Evolutionary conservation across 2,113 vertebrate species (phyloP).

Genomic region (Enhydra lutris): DNA sequence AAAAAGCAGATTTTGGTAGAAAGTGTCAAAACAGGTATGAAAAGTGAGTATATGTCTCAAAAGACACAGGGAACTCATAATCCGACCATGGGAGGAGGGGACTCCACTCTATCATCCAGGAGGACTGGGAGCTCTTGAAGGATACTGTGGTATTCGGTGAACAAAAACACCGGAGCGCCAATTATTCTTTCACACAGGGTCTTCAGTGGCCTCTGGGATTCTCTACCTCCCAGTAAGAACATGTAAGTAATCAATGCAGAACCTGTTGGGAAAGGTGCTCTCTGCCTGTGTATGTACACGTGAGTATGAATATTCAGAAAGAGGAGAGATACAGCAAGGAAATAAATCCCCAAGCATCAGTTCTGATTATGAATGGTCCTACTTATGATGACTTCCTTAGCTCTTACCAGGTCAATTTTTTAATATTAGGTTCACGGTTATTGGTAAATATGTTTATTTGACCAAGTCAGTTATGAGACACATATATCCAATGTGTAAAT

Average conservation of each 20-base stretch:
- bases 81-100: background rate
- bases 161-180: too few species aligned
- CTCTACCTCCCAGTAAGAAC: background rate
- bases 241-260: too few species aligned
- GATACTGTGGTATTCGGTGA: background rate
- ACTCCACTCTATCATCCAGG: background rate
- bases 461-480: background rate
- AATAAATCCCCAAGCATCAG: background rate
- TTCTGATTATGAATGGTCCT: background rate
- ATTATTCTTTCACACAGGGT: background rate
- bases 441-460: background rate
- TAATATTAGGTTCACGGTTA: background rate
- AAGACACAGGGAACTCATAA: too few species aligned
- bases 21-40: background rate
- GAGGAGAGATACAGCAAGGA: background rate
- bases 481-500: background rate
- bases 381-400: background rate
- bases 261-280: background rate
- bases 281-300: background rate
- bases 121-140: background rate
- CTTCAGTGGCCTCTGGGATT: background rate
- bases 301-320: background rate
- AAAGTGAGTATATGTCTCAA: background rate
- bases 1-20: background rate
- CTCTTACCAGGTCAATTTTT: background rate